Evolutionary conservation across 1,140 invertebrate genomes (phyloP), one percentile per base, ranked within the genome.

Genomic region (Rhyacophila brunnea): DNA sequence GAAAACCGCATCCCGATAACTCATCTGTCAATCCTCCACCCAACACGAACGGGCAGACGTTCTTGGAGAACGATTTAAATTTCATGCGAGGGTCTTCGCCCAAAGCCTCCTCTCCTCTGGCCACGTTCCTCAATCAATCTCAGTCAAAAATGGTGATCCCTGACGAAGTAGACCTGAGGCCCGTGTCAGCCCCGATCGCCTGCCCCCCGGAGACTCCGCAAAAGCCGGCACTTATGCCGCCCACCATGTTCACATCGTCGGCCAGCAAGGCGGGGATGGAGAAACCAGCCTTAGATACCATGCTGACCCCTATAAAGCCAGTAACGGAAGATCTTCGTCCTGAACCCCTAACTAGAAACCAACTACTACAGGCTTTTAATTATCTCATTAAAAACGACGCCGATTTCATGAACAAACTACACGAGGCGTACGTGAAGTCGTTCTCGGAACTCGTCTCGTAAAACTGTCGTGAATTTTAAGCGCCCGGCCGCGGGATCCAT

Each of bases 361-460:
- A 95, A 69, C 79, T 96, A 43, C 83, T 92, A 35, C 92, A 95
- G 78, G 91, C 92, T 45, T 85, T 95, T 60, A 85, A 87, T 67
- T 91, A 94, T 78, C 80, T 96, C 49, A 79, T 95, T 19, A 90
- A 91, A 75, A 91, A 90, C 74, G 92, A 95, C 74, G 78, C 87
- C 7, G 88, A 91, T 62, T 95, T 95, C 77, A 83, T 93, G 6
- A 87, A 85, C 65, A 92, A 91, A 74, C 78, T 95, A 51, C 92
- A 95, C 73, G 91, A 94, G 77, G 92, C 91, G 45, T 95, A 95
- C 71, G 85, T 93, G 0, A 91, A 92, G 74, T 91, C 89, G 10
- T 89, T 90, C 68, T 83, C 87, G 66, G 87, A 90, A 70, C 86
- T 86, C 67, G 78, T 87, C 18, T 84, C 85, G 65, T 79, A 75